These are phyloP conservation scores for Phocoena phocoena DNA, from an alignment of 2,113 vertebrate genomes.

Conservation along the genomic window DNA sequence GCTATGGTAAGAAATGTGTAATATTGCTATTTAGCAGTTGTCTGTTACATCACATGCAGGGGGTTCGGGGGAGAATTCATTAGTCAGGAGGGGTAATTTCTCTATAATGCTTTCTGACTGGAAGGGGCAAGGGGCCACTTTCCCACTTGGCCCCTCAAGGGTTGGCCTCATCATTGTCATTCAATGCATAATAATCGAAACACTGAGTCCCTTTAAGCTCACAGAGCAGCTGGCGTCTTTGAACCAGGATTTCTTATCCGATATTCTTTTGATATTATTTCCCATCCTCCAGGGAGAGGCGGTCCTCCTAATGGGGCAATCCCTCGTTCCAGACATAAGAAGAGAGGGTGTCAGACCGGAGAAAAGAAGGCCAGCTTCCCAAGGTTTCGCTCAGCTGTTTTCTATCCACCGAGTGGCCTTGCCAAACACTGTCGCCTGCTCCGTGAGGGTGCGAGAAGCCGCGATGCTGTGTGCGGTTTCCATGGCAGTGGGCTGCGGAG, in stretches of 20 bases:
- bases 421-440: not conserved
- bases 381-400: not conserved
- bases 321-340: not conserved
- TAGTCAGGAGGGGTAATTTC: not conserved
- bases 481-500: slow-evolving; percentile 2
- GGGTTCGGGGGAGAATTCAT: not conserved
- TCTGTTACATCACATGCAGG: not conserved
- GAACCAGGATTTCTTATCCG: not conserved
- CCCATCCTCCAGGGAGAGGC: not conserved
- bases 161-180: not conserved
- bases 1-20: not conserved
- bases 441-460: not conserved
- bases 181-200: not conserved
- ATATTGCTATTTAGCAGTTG: not conserved
- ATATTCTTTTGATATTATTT: not conserved
- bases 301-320: not conserved
- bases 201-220: not conserved
- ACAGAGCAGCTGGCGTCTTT: not conserved
- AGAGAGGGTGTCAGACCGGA: not conserved
- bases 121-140: not conserved
- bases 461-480: slow-evolving; percentile 15
- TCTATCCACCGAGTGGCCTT: not conserved
- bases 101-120: not conserved
- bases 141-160: not conserved
- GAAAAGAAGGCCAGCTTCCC: not conserved